Conservation (phyloP, 1,140 invertebrate species). For the Eubasilissa regina region DNA sequence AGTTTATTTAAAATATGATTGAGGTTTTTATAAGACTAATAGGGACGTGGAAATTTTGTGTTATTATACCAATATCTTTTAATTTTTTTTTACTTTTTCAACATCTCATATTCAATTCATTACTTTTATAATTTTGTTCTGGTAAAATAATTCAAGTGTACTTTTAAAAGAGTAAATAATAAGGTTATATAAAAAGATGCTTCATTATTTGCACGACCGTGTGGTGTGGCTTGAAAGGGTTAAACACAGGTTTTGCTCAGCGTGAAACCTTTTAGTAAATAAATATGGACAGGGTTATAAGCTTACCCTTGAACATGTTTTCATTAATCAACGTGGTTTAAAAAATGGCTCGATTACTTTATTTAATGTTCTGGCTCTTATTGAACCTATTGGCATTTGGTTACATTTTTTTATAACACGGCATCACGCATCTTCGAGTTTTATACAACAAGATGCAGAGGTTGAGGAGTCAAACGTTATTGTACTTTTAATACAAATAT, state of each 20-base stretch:
- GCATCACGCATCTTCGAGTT: neutral
- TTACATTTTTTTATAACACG: neutral
- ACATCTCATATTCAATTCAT: no score
- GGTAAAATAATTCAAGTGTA: no score
- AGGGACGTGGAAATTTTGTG: no score
- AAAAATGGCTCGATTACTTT: conserved; percentile 47
- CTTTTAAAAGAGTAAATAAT: no score
- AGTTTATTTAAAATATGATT: no score
- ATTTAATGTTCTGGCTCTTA: conserved; percentile 13
- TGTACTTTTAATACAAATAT: no score
- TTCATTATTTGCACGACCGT: neutral
- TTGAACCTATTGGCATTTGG: conserved; percentile 12
- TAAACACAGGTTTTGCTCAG: conserved; percentile 40
- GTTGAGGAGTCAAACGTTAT: no score
- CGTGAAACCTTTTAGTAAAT: conserved; percentile 53
- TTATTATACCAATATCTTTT: no score
- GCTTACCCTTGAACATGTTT: conserved; percentile 46
- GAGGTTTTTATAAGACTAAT: no score
- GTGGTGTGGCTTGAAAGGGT: neutral
- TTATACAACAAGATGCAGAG: no score
- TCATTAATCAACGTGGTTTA: conserved; percentile 52
- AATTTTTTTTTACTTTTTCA: no score
- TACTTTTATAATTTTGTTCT: neutral
- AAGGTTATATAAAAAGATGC: no score
- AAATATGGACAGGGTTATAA: conserved; percentile 55